Conservation (phyloP, 2,888 invertebrate genomes). For the Frankliniella fusca region DNA sequence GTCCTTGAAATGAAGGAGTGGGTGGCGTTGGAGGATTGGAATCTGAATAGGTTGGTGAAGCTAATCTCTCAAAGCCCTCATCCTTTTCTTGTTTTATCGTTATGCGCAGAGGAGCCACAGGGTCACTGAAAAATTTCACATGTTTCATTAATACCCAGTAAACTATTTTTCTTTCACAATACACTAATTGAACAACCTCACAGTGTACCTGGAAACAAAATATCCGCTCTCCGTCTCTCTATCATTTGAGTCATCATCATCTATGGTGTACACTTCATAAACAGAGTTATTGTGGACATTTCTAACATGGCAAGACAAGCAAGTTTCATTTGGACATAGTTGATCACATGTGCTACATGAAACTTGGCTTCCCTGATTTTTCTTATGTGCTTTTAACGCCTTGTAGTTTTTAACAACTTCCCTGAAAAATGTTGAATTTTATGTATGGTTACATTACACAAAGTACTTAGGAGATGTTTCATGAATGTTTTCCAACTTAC, state of each 20-base stretch:
- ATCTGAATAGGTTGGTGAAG: not conserved
- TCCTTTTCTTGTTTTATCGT: not conserved
- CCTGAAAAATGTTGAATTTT: not conserved
- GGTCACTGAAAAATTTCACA: not conserved
- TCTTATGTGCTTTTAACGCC: not conserved
- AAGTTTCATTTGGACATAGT: not conserved
- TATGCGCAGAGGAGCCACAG: not conserved
- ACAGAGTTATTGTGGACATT: constrained; percentile 15
- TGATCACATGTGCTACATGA: constrained; percentile 5
- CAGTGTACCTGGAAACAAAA: not conserved
- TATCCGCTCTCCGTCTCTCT: not conserved
- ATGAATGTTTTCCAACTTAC: not conserved
- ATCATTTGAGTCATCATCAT: constrained; percentile 20
- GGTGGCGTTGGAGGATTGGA: constrained; percentile 1
- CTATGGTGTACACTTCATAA: not conserved
- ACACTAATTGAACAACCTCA: not conserved
- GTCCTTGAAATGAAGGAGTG: not conserved
- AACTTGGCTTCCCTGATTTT: not conserved
- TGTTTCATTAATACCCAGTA: not conserved
- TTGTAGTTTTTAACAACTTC: constrained; percentile 4
- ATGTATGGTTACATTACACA: too few species aligned
- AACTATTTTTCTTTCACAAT: too few species aligned
- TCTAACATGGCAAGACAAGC: not conserved
- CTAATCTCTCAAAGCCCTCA: not conserved
- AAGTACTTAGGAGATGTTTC: not conserved